Evolutionary conservation across 2,797 vertebrate species (phyloP), one percentile per base, ranked within the genome.

Genomic region (Rhinophrynus dorsalis): DNA sequence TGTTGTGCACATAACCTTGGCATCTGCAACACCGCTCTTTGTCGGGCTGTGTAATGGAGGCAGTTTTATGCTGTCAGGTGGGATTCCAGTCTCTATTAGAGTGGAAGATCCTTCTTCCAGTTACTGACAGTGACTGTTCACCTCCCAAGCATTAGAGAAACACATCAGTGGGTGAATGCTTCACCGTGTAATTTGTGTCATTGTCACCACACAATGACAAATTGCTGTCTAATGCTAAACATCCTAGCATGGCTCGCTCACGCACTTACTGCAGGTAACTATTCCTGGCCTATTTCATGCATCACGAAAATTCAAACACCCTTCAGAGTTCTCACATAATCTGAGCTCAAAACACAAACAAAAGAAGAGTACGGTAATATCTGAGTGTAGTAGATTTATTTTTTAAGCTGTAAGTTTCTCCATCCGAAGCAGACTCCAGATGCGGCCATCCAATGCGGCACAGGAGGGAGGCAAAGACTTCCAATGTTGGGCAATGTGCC

Each of bases 101-200:
- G 61, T 66, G 69, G 54, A 73, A 73, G 61, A 65, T 66, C 59
- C 52, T 73, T 58, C 33, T 26, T 70, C 47, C 52, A 58, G 37
- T 42, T 66, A 26, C 61, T 73, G 69, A 66, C 69, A 66, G 27
- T 42, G 54, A 26, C 33, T 59, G 47, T 52, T 71, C 68, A 57
- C 52, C 52, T 58, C 55, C 11, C 54, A 50, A 30, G 37, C 45
- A 38, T 24, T 66, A 32, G 44, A 66, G 54, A 44, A 73, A 66
- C 50, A 63, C 61, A 73, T 66, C 61, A 59, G 37, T 52, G 54
- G 61, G 54, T 35, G 54, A 73, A 51, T 66, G 61, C 69, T 24
- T 24, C 38, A 56, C 61, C 45, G 35, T 73, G 35, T 66, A 66
- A 73, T 73, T 66, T 73, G 54, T 66, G 61, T 66, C 69, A 58